phyloP scores from a whole-genome alignment of 2,888 invertebrate species.

The Aphelenchoides bicaudatus region DNA sequence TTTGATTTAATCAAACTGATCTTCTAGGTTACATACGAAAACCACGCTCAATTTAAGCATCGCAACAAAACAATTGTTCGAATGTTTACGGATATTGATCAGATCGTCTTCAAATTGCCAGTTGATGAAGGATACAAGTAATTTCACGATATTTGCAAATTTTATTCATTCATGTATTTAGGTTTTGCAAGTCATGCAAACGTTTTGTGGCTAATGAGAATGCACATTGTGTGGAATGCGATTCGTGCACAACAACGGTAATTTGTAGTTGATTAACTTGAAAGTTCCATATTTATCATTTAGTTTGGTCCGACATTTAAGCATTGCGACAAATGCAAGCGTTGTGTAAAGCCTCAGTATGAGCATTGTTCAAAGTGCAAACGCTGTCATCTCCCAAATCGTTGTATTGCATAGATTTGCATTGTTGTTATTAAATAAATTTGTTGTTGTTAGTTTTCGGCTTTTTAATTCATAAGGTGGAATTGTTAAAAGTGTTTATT shows the following conservation, averaged over 20 bases:
- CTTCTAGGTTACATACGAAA: slow-evolving; percentile 16
- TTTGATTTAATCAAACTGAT: not conserved
- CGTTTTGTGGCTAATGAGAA: slow-evolving; percentile 14
- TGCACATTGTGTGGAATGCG: slow-evolving; percentile 15
- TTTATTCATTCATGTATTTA: not conserved
- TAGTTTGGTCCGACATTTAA: slow-evolving; percentile 9
- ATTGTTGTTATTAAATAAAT: slow-evolving; percentile 2
- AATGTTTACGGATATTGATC: slow-evolving; percentile 7
- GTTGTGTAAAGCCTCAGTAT: slow-evolving; percentile 12
- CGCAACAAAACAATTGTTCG: slow-evolving; percentile 13
- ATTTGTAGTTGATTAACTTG: not conserved
- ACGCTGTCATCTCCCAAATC: slow-evolving; percentile 15
- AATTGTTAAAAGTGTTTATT: too few species aligned
- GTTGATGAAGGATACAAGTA: slow-evolving; percentile 11
- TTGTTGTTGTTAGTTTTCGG: not conserved
- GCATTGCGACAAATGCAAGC: slow-evolving; percentile 10
- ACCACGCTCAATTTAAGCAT: slow-evolving; percentile 7
- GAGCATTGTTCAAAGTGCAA: slow-evolving; percentile 6
- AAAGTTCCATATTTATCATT: not conserved
- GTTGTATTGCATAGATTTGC: not conserved
- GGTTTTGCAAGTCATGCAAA: slow-evolving; percentile 6
- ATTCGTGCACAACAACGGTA: slow-evolving; percentile 10
- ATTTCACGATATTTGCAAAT: not conserved
- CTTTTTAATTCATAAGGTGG: slow-evolving; percentile 1
- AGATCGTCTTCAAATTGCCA: slow-evolving; percentile 2